These are phyloP conservation scores for Thinocorus orbignyianus DNA, from an alignment of 2,113 vertebrate genomes.

Conservation along the genomic window DNA sequence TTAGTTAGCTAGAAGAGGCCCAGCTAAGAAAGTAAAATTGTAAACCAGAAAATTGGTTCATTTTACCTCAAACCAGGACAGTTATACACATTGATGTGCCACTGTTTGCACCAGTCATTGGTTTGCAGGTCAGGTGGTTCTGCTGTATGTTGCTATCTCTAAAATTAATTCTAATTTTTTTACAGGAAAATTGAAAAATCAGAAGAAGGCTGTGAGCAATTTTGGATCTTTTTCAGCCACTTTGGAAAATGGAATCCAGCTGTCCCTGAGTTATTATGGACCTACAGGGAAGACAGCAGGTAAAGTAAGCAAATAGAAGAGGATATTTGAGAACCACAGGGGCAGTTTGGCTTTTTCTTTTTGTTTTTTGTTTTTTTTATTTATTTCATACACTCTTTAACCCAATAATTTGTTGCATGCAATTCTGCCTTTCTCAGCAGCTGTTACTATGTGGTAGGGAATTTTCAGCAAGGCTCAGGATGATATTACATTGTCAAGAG, in stretches of 20 bases:
- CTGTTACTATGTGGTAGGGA: neutral
- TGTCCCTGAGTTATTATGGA: slow-evolving; percentile 87
- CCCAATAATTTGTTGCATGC: slow-evolving; percentile 2
- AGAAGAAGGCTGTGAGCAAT: slow-evolving; percentile 68
- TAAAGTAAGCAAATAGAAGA: slow-evolving; percentile 62
- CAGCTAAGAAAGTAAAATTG: too few relatives aligned
- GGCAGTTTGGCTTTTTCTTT: neutral
- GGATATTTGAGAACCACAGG: neutral
- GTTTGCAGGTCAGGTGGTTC: neutral
- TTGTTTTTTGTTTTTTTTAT: neutral
- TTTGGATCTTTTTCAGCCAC: slow-evolving; percentile 87
- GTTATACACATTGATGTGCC: neutral
- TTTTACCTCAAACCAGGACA: too few relatives aligned
- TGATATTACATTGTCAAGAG: slow-evolving; percentile 30
- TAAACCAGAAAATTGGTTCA: too few relatives aligned
- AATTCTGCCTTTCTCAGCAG: slow-evolving; percentile 15
- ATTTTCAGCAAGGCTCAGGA: neutral
- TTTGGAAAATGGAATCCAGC: slow-evolving; percentile 84
- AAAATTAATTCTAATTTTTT: neutral
- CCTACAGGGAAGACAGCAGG: slow-evolving; percentile 79
- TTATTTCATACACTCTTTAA: neutral
- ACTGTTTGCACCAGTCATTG: neutral
- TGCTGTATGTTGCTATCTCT: neutral
- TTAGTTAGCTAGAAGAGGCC: too few relatives aligned
- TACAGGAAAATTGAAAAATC: slow-evolving; percentile 2